Evolutionary conservation across 2,797 vertebrate species (phyloP).

Genomic region (Microctenopoma stevenorrisi): DNA sequence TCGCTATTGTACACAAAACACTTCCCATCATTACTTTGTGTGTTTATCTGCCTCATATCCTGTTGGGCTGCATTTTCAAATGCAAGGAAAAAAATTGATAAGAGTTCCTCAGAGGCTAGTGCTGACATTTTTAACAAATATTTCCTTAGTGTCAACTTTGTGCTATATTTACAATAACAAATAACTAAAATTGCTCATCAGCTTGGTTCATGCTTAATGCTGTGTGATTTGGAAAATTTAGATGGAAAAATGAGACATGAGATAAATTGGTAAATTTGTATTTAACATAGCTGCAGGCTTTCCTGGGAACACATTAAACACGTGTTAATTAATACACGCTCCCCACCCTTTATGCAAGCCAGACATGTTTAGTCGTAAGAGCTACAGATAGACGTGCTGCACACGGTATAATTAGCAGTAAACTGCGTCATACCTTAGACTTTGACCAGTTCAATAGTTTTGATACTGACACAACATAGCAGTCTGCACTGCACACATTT

Average conservation of each 20-base stretch:
- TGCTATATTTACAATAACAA: slow-evolving; percentile 10
- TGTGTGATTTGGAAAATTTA: not conserved
- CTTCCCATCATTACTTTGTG: slow-evolving; percentile 21
- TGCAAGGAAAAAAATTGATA: slow-evolving; percentile 20
- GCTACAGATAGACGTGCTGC: not conserved
- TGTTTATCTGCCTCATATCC: slow-evolving; percentile 46
- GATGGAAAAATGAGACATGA: not conserved
- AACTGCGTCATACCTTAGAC: not conserved
- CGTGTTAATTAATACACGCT: not conserved
- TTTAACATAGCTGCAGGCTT: not conserved
- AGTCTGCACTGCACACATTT: not conserved
- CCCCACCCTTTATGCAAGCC: not conserved
- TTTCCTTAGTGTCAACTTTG: not conserved
- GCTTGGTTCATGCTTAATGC: not conserved
- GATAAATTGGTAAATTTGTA: not conserved
- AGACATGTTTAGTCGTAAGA: not conserved
- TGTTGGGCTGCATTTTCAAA: slow-evolving; percentile 54
- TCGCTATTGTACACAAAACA: slow-evolving; percentile 30
- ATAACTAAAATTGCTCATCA: not conserved
- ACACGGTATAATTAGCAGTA: not conserved
- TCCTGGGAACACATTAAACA: not conserved
- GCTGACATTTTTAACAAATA: not conserved
- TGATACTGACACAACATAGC: not conserved
- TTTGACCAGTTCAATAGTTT: not conserved
- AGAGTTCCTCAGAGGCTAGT: slow-evolving; percentile 3